Evolutionary conservation across 2,888 invertebrate species (phyloP), one percentile per base, ranked within the genome.

Genomic region (Erynnis tages): DNA sequence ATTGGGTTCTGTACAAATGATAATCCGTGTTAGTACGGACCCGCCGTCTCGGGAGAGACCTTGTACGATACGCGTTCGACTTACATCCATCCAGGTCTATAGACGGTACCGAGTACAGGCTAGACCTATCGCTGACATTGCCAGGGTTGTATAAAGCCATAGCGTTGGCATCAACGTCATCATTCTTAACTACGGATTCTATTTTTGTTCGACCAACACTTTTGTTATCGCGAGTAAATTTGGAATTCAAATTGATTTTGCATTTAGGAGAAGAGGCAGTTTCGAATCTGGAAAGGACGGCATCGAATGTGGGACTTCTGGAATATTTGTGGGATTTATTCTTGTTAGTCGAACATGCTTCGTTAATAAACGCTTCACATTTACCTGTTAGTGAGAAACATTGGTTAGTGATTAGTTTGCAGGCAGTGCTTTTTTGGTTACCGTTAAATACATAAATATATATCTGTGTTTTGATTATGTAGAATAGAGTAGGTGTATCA

Each of bases 21-120:
- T 46, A 25, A 16, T 37, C 21, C 1, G 16, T 19, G 8, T 4
- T 30, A 46, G 1, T 54, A 8, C 46, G 66, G 0, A 52, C 43
- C 37, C 59, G 68, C 43, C 58, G 65, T 8, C 82, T 66, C 0
- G 84, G 77, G 3, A 86, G 59, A 1, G 88, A 85, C 21, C 73
- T 64, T 1, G 82, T 78, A 19, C 77, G 66, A 1, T 71, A 59
- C 0, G 57, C 64, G 32, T 86, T 81, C 0, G 71, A 72, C 54
- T 62, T 82, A 52, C 71, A 73, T 40, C 66, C 71, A 1, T 88
- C 86, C 77, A 79, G 85, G 48, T 89, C 89, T 52, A 87, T 62
- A 0, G 89, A 89, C 0, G 82, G 73, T 13, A 88, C 78, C 0
- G 89, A 88, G 21, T 67, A 66, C 1, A 86, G 56, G 53, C 88